Base-by-base conservation (phyloP, 2,113 vertebrate species). In the Oncorhynchus tshawytscha region DNA sequence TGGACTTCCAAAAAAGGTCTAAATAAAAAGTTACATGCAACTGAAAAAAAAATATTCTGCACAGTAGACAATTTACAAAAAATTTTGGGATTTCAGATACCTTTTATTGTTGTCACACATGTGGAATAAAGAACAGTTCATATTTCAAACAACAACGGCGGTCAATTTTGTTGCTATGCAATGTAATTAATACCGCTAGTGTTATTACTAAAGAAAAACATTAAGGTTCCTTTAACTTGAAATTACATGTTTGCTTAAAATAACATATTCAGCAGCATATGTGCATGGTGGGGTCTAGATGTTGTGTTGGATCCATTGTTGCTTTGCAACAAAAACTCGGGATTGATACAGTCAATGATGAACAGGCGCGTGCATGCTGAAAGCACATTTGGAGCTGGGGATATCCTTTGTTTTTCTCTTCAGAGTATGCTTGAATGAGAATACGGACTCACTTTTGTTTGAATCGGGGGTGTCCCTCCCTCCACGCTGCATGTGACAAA, bases 401-500 rank as follows among this genome's bases (percentile, higher is more conserved):
- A 81, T 88, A 82, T 83, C 86, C 87, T 82, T 49, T 70, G 68
- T 67, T 85, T 81, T 67, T 57, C 79, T 0, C 77, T 68, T 80
- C 72, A 69, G 71, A 24, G 49, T 60, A 69, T 66, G 70, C 76
- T 72, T 87, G 75, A 59, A 49, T 45, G 73, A 45, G 51, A 66
- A 67, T 72, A 18, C 68, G 49, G 69, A 80, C 86, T 83, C 82
- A 88, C 88, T 90, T 87, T 88, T 89, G 81, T 88, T 86, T 85
- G 88, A 66, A 62, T 77, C 78, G 45, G 81, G 76, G 67, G 67
- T 87, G 78, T 84, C 72, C 86, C 91, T 82, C 88, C 90, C 81
- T 81, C 85, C 57, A 65, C 22, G 67, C 72, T 48, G 24, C 66
- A 75, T 67, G 75, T 57, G 74, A 77, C 82, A 73, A 68, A 70